Evolutionary conservation across 2,888 invertebrate species (phyloP), one percentile per base, ranked within the genome.

Genomic region (Ochropleura plecta): DNA sequence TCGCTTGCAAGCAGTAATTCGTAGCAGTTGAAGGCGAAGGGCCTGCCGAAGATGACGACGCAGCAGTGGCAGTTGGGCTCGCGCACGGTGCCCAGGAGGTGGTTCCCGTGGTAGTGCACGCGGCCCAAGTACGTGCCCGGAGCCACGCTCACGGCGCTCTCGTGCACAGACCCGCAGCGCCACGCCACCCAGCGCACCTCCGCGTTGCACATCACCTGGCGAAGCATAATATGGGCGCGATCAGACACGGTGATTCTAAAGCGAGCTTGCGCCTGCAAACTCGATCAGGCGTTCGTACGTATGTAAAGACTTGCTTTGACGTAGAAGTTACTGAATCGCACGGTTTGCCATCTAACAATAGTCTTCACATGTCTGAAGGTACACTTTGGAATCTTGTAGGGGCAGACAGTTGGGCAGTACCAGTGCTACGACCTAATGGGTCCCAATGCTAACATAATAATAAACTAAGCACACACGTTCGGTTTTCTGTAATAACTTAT

Each of bases 1-100:
- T 85, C 68, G 6, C 62, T 75, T 0, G 89, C 79, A 20, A 94
- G 86, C 5, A 96, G 89, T 1, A 96, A 88, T 66, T 96, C 96
- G 78, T 93, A 96, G 87, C 94, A 94, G 86, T 93, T 94, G 88
- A 96, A 96, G n/a, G 95, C 94, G 85, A 95, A 94, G 3, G 94
- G 94, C 0, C 95, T 88, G 14, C 92, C 93, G 84, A 92, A 94
- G 79, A 96, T 94, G 81, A 95, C 89, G 63, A 96, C 93, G 84
- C 95, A 94, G 83, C 96, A 96, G 78, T 93, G 91, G 86, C 89
- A 91, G 69, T 84, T 72, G 4, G 94, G 94, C 48, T 91, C 86
- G 57, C 81, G 85, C 4, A 94, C 94, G 20, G 93, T 88, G 63
- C 94, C 94, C 18, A 94, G 81, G 4, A 88, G 84, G 64, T 90